Conservation (phyloP, 2,113 vertebrate genomes). For the Pangasianodon hypophthalmus region DNA sequence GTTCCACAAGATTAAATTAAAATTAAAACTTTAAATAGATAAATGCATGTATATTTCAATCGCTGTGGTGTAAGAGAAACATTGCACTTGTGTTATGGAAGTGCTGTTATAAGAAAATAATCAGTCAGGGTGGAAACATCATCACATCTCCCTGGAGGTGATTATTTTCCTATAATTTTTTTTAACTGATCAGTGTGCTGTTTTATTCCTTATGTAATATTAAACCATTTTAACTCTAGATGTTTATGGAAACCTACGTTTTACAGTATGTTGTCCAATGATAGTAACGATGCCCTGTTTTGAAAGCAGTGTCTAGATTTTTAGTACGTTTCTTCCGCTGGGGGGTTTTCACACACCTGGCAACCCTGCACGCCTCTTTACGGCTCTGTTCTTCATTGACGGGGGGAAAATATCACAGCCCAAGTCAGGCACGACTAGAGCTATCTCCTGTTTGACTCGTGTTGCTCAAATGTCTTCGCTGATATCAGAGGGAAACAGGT, state of each 20-base stretch:
- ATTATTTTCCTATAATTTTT: not conserved
- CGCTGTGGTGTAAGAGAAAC: not conserved
- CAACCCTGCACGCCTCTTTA: not conserved
- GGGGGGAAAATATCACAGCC: slow-evolving; percentile 29
- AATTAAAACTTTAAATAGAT: not conserved
- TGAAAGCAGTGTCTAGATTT: not conserved
- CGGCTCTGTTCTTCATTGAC: slow-evolving; percentile 4
- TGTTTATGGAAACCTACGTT: not conserved
- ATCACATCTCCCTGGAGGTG: not conserved
- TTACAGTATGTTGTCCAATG: not conserved
- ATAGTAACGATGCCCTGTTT: not conserved
- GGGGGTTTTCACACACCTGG: not conserved
- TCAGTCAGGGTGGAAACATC: not conserved
- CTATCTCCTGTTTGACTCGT: not conserved
- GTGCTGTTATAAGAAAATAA: not conserved
- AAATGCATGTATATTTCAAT: not conserved
- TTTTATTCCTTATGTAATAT: not conserved
- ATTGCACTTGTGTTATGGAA: not conserved
- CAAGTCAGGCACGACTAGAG: slow-evolving; percentile 6
- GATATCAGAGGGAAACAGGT: not conserved
- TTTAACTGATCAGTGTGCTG: not conserved
- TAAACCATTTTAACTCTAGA: not conserved
- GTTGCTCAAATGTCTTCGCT: not conserved
- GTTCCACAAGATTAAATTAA: not conserved
- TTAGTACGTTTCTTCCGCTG: not conserved